Conservation (phyloP, 2,797 vertebrate species). For the Enteromius afrohamiltoni region DNA sequence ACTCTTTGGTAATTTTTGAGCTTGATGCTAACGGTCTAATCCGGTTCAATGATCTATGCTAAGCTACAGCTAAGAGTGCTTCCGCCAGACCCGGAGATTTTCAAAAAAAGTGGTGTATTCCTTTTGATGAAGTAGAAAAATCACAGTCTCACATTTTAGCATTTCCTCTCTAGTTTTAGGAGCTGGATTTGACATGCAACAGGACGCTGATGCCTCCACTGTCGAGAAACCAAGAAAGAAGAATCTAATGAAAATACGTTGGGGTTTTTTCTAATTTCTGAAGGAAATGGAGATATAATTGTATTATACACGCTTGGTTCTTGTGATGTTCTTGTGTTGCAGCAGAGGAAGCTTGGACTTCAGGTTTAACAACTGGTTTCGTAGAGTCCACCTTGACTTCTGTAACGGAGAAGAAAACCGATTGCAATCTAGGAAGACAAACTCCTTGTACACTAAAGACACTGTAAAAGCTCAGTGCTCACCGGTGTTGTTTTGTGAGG, state of each 20-base stretch:
- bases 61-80: too few species aligned
- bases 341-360: neutral
- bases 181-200: conserved; percentile 59
- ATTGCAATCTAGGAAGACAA: too few species aligned
- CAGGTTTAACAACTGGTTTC: conserved; percentile 12
- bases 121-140: neutral
- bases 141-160: conserved; percentile 76
- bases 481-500: conserved; percentile 55
- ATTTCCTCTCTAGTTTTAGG: conserved; percentile 76
- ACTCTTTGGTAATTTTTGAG: too few species aligned
- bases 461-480: neutral
- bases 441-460: neutral
- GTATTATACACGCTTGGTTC: neutral
- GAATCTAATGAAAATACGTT: too few species aligned
- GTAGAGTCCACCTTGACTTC: conserved; percentile 40
- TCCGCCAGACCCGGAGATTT: too few species aligned
- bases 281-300: neutral
- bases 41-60: too few species aligned
- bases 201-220: conserved; percentile 55
- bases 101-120: too few species aligned
- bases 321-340: neutral
- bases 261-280: too few species aligned
- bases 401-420: conserved; percentile 54
- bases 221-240: neutral
- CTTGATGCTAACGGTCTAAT: too few species aligned